phyloP scores from a whole-genome alignment of 2,888 invertebrate species.

The Hyposoter didymator region DNA sequence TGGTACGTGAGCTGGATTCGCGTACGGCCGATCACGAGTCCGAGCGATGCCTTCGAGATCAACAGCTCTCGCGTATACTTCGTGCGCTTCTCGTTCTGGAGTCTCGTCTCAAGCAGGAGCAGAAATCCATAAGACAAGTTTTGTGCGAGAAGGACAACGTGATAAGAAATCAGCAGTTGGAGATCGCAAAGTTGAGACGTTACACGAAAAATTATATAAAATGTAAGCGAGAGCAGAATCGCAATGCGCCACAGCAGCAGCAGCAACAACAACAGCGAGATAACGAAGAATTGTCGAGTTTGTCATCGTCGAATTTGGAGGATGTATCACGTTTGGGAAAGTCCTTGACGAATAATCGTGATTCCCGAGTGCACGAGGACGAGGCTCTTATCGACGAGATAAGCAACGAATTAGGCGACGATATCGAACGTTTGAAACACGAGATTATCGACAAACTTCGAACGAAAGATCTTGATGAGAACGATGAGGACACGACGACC shows the following conservation, averaged over 20 bases:
- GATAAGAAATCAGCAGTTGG: constrained; percentile 89
- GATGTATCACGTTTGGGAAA: constrained; percentile 6
- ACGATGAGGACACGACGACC: constrained; percentile 31
- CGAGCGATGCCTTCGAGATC: constrained; percentile 88
- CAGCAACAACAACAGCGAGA: neutral
- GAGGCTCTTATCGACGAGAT: constrained; percentile 58
- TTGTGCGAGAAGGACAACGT: constrained; percentile 90
- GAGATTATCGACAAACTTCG: constrained; percentile 81
- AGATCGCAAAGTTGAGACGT: constrained; percentile 88
- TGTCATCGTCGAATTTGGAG: constrained; percentile 38
- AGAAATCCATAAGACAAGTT: constrained; percentile 89
- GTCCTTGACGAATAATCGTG: constrained; percentile 41
- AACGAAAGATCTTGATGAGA: constrained; percentile 45
- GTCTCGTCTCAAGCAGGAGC: constrained; percentile 90
- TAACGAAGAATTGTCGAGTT: constrained; percentile 6
- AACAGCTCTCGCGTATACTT: constrained; percentile 89
- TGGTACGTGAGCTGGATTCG: constrained; percentile 85
- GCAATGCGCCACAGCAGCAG: constrained; percentile 52
- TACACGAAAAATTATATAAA: constrained; percentile 86
- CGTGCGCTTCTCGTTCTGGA: constrained; percentile 90
- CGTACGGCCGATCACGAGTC: constrained; percentile 82
- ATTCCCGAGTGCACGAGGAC: constrained; percentile 4
- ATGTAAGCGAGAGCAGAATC: constrained; percentile 85
- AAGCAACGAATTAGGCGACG: constrained; percentile 74
- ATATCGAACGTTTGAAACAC: constrained; percentile 79